A percentile compares a stretch with the other conserved stretches of the same genome.
These are phyloP conservation scores for Silurus aristotelis DNA, from an alignment of 2,797 vertebrate genomes.

Conservation along the genomic window DNA sequence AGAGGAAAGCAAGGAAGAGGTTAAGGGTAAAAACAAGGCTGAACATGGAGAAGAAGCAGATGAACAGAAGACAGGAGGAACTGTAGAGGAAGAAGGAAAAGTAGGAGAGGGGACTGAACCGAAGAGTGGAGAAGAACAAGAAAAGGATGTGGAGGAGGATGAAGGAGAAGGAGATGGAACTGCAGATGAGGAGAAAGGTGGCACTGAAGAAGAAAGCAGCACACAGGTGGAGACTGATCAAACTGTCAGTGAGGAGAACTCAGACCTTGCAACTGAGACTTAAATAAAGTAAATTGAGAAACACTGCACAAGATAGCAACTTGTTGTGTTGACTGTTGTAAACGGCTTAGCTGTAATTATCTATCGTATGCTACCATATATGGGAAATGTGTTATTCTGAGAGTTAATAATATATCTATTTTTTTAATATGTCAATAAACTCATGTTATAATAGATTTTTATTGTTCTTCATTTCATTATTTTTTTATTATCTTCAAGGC, in stretches of 20 bases:
- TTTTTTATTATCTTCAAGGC: background rate
- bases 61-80: background rate
- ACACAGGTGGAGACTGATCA: conserved; percentile 35
- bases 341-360: conserved; percentile 19
- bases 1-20: background rate
- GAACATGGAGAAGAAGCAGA: conserved; percentile 30
- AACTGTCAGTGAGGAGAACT: conserved; percentile 31
- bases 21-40: conserved; percentile 36
- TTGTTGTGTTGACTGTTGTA: conserved; percentile 15
- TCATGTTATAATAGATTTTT: conserved; percentile 4
- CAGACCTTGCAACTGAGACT: conserved; percentile 29
- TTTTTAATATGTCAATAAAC: conserved; percentile 14
- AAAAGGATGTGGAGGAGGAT: background rate
- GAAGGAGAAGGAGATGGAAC: conserved; percentile 52
- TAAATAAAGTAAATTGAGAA: conserved; percentile 17
- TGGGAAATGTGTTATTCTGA: background rate
- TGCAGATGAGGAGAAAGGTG: conserved; percentile 10
- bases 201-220: conserved; percentile 56
- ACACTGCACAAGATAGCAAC: background rate
- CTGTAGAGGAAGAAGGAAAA: background rate
- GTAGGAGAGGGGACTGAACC: conserved; percentile 45
- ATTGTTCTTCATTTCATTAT: background rate
- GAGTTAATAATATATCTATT: background rate
- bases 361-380: background rate
- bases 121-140: conserved; percentile 46